Base-by-base conservation (phyloP, 1,140 invertebrate species). In the Pristionchus pacificus region DNA sequence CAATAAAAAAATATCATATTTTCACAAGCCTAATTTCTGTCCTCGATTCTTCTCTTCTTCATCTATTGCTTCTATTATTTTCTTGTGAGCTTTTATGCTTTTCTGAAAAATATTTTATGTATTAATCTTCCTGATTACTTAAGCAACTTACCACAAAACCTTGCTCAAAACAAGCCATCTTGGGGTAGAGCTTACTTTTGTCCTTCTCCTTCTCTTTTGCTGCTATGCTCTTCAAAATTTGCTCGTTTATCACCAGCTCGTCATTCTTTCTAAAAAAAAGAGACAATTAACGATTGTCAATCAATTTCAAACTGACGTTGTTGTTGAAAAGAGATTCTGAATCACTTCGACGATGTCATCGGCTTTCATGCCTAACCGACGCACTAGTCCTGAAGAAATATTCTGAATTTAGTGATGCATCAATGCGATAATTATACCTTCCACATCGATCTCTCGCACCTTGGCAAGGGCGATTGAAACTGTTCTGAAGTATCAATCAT, bases 281-380 rank as follows among this genome's bases (percentile, higher is more conserved):
- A 49, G 6, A 6, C 38, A 49, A 19, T 49, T 6, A 49, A 49
- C 38, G 38, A 83, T 82, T 49, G 67, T 6, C 6, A 6, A 10
- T 49, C 38, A 49, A 6, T 49, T 49, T 49, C 19, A 10, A 19
- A 10, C 38, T 49, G 6, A 10, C 19, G 38, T 49, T 49, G 19
- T 19, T 49, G 38, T 10, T 49, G 19, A 6, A 19, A 49, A 49
- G 38, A 49, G 38, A 10, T 6, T 19, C 38, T 19, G 38, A 49
- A 49, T 49, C 6, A 6, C 6, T 49, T 49, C 38, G 38, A 49
- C 19, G 19, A 49, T 49, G 38, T 49, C 38, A 6, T 49, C 38
- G 6, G 6, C 19, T 19, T 19, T 49, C 38, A 49, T 49, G 6
- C 38, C 38, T 10, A 19, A 10, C 38, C 6, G 19, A 49, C 6